Evolutionary conservation across 2,797 vertebrate species (phyloP).

Genomic region (Mormyrus proboscirostris): DNA sequence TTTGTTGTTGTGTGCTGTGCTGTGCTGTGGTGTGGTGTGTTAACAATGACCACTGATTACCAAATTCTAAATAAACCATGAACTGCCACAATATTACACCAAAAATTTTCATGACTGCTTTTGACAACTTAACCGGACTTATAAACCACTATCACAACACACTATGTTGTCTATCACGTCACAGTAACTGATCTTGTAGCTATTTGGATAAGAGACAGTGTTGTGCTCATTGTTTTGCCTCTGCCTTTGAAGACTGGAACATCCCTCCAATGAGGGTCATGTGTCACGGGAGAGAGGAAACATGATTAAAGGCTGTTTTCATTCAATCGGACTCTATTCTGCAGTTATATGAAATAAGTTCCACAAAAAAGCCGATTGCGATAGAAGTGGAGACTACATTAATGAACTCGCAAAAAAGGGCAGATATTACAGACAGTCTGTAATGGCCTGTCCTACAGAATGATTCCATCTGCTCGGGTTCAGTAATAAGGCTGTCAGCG

Average conservation of each 20-base stretch:
- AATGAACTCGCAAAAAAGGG: conserved; percentile 13
- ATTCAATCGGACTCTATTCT: not conserved
- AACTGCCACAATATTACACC: not conserved
- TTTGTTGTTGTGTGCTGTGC: too few relatives aligned
- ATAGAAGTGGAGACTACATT: not conserved
- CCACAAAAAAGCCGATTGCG: not conserved
- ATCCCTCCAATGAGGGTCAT: not conserved
- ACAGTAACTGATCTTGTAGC: not conserved
- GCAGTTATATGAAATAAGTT: conserved; percentile 9
- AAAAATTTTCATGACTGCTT: not conserved
- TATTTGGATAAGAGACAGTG: not conserved
- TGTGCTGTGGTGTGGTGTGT: too few relatives aligned
- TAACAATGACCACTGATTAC: too few relatives aligned
- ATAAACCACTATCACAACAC: not conserved
- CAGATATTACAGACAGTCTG: not conserved
- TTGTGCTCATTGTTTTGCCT: not conserved
- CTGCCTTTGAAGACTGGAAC: not conserved
- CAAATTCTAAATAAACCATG: not conserved
- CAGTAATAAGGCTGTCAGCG: conserved; percentile 25
- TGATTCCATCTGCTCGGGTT: not conserved
- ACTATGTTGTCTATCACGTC: not conserved
- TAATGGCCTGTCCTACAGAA: conserved; percentile 12
- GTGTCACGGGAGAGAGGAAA: not conserved
- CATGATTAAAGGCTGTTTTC: conserved; percentile 2
- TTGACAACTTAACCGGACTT: not conserved